Evolutionary conservation across 2,113 vertebrate genomes (phyloP).

Genomic region (Cichladusa arquata): DNA sequence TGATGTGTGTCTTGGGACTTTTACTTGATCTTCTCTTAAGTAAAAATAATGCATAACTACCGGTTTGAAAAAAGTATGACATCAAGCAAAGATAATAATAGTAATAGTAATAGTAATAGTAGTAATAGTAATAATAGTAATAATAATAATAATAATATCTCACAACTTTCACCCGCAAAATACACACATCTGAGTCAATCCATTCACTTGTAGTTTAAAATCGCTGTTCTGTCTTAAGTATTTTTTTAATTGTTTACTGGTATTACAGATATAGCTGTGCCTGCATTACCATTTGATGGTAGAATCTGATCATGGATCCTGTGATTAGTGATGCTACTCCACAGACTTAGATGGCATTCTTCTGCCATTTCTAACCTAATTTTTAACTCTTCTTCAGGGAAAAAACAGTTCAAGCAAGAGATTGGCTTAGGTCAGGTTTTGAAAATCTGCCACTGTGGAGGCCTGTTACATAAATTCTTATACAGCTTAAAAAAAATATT

Average conservation of each 20-base stretch:
- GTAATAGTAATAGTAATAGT: too few relatives aligned
- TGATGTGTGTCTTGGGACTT: background rate
- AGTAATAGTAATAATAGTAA: too few relatives aligned
- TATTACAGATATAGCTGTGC: background rate
- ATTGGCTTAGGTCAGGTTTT: background rate
- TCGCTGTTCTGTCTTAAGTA: background rate
- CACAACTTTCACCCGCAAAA: background rate
- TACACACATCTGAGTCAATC: background rate
- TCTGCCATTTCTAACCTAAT: background rate
- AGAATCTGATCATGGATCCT: background rate
- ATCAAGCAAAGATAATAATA: background rate
- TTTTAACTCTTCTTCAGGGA: background rate
- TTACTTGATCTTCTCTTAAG: background rate
- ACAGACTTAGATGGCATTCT: background rate
- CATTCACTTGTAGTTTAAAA: background rate
- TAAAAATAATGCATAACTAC: background rate
- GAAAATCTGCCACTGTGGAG: background rate
- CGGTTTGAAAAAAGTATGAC: background rate
- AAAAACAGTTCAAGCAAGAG: background rate
- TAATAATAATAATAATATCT: background rate
- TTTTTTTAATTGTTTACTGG: background rate
- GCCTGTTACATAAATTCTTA: background rate
- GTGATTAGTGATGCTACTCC: background rate
- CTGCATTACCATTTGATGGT: background rate
- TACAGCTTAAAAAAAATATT: background rate